Evolutionary conservation across 2,797 vertebrate species (phyloP).

Genomic region (Natrix natrix): DNA sequence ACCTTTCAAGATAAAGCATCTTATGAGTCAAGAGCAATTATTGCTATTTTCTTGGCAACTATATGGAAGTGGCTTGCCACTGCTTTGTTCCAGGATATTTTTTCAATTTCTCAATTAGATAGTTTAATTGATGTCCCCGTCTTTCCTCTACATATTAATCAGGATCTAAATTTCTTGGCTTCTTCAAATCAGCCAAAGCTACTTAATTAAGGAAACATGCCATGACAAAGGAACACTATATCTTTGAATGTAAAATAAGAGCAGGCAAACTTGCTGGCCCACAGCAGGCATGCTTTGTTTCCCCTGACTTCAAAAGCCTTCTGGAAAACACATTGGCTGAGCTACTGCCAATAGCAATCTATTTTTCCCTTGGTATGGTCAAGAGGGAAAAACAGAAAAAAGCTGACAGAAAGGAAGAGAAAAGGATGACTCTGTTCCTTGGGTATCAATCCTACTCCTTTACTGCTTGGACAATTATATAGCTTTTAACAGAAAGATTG

Average conservation of each 20-base stretch:
- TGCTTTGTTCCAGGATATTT: not conserved
- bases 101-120: not conserved
- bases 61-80: not conserved
- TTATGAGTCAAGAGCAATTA: not conserved
- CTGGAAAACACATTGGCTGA: not conserved
- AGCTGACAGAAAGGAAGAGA: not conserved
- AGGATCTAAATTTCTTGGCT: not conserved
- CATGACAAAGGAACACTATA: not conserved
- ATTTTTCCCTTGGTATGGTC: not conserved
- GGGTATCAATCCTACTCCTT: not conserved
- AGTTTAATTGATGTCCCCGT: not conserved
- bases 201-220: not conserved
- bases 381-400: not conserved
- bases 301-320: not conserved
- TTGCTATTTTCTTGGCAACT: not conserved
- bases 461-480: not conserved
- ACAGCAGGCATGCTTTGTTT: not conserved
- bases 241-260: not conserved
- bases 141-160: not conserved
- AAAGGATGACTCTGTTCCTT: not conserved
- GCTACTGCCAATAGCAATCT: not conserved
- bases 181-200: not conserved
- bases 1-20: not conserved
- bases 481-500: not conserved
- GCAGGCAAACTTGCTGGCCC: not conserved